phyloP scores from a whole-genome alignment of 2,888 invertebrate genomes.

The Eucriotettix oculatus region DNA sequence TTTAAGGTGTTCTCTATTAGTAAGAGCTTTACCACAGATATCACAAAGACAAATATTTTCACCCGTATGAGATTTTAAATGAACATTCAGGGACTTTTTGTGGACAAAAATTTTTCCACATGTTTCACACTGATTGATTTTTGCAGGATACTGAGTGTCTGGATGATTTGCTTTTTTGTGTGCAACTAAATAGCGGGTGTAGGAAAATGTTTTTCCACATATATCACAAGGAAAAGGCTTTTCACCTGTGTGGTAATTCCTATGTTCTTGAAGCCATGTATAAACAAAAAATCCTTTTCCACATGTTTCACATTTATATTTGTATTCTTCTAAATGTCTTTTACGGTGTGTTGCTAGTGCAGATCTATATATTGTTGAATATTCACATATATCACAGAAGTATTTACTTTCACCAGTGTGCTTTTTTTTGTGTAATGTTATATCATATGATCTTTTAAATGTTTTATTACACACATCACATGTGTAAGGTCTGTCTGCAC shows the following conservation, averaged over 20 bases:
- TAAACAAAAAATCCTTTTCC: constrained; percentile 12
- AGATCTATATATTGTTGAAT: constrained; percentile 9
- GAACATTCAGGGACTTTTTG: constrained; percentile 9
- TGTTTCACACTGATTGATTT: constrained; percentile 24
- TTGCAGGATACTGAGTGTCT: constrained; percentile 18
- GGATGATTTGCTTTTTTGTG: constrained; percentile 25
- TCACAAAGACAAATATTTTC: constrained; percentile 11
- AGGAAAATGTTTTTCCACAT: constrained; percentile 15
- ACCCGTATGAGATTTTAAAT: constrained; percentile 13
- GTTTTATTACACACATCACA: constrained; percentile 11
- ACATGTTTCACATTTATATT: constrained; percentile 13
- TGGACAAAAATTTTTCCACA: constrained; percentile 19
- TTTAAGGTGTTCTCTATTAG: constrained; percentile 26
- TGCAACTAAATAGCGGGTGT: constrained; percentile 23
- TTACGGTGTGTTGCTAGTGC: constrained; percentile 13
- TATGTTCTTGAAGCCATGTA: constrained; percentile 10
- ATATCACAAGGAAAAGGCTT: constrained; percentile 12
- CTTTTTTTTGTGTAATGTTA: constrained; percentile 10
- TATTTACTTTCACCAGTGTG: constrained; percentile 14
- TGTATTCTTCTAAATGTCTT: constrained; percentile 13
- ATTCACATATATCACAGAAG: constrained; percentile 11
- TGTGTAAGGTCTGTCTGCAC: constrained; percentile 13
- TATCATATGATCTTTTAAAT: constrained; percentile 11
- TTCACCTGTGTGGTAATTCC: constrained; percentile 14
- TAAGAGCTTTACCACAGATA: constrained; percentile 22